Evolutionary conservation across 2,888 invertebrate genomes (phyloP).

Genomic region (Apamea anceps): DNA sequence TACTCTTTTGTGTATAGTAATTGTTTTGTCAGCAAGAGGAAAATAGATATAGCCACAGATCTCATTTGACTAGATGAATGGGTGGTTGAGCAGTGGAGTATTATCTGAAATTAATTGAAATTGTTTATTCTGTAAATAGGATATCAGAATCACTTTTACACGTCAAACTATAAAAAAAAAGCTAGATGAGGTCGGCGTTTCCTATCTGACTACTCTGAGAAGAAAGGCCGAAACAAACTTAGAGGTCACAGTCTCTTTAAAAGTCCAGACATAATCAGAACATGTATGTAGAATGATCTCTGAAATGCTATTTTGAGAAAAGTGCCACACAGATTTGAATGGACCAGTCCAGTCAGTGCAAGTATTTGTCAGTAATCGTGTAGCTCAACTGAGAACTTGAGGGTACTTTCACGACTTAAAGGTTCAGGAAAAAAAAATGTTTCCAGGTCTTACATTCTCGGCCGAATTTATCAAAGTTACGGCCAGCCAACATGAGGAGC

Average conservation of each 20-base stretch:
- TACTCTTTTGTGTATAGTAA: conserved; percentile 31
- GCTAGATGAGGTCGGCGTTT: neutral
- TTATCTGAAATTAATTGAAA: neutral
- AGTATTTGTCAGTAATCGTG: neutral
- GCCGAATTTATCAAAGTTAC: neutral
- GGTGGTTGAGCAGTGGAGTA: neutral
- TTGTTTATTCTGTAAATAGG: neutral
- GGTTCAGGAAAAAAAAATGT: neutral
- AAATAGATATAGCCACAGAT: neutral
- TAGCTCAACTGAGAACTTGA: neutral
- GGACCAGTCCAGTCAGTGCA: neutral
- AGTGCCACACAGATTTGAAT: neutral
- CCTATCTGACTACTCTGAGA: neutral
- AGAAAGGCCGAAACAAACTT: neutral
- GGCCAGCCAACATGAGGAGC: neutral
- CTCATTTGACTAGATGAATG: neutral
- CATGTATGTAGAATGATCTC: neutral
- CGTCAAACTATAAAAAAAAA: neutral
- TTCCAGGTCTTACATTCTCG: neutral
- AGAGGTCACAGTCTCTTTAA: neutral
- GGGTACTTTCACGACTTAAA: neutral
- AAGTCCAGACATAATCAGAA: neutral
- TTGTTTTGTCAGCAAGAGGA: conserved; percentile 9
- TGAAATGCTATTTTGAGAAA: neutral
- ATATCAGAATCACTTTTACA: neutral